Evolutionary conservation across 2,113 vertebrate species (phyloP).

Genomic region (Lophius piscatorius): DNA sequence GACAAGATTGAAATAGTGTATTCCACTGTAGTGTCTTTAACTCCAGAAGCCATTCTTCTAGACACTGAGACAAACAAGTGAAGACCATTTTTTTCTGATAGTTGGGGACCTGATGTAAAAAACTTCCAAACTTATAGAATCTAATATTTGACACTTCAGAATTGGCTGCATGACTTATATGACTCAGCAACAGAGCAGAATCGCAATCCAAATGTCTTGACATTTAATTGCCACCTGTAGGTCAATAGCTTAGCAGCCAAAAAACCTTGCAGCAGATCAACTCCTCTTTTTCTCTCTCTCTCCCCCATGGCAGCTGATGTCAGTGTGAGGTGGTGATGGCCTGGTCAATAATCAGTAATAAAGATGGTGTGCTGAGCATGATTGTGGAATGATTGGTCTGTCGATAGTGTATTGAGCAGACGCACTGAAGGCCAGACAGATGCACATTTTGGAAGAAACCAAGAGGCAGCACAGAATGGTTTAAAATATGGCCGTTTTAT

Average conservation of each 20-base stretch:
- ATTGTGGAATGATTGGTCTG: slow-evolving; percentile 77
- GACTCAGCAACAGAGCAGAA: slow-evolving; percentile 66
- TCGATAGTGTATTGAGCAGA: slow-evolving; percentile 73
- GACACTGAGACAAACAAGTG: slow-evolving; percentile 32
- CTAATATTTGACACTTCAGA: slow-evolving; percentile 61
- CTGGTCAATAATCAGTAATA: slow-evolving; percentile 77
- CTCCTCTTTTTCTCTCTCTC: slow-evolving; percentile 36
- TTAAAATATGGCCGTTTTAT: slow-evolving; percentile 55
- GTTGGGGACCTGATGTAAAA: slow-evolving; percentile 31
- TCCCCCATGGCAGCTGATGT: slow-evolving; percentile 60
- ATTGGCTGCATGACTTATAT: slow-evolving; percentile 68
- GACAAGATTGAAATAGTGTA: too few relatives aligned
- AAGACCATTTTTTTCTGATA: slow-evolving; percentile 23
- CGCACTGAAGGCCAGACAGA: slow-evolving; percentile 59
- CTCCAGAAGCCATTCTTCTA: slow-evolving; percentile 13
- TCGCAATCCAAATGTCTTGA: slow-evolving; percentile 79
- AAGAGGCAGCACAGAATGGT: slow-evolving; percentile 49
- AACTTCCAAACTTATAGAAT: slow-evolving; percentile 52
- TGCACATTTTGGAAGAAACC: slow-evolving; percentile 60
- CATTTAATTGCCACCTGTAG: slow-evolving; percentile 79
- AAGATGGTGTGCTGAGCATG: slow-evolving; percentile 77
- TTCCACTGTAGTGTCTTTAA: too few relatives aligned
- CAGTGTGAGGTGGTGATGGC: slow-evolving; percentile 64
- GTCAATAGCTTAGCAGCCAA: slow-evolving; percentile 69
- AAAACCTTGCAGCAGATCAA: slow-evolving; percentile 70